Evolutionary conservation across 2,888 invertebrate genomes (phyloP).

Genomic region (Agrochola lota): DNA sequence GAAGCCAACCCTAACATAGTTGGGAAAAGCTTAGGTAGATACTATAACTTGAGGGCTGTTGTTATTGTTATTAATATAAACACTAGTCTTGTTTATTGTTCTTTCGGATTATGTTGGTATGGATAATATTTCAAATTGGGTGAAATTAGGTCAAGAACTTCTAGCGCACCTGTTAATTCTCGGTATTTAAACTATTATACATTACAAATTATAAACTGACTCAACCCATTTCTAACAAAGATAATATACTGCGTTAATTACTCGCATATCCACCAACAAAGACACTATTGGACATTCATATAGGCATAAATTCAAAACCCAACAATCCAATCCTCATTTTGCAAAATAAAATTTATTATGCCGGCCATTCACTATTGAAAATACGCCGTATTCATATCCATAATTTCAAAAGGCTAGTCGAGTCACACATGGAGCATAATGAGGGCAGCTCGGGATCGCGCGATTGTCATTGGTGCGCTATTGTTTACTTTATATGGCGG

Average conservation of each 20-base stretch:
- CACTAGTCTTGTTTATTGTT: not conserved
- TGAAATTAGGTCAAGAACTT: not conserved
- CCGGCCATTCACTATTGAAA: slow-evolving; percentile 68
- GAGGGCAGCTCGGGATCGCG: slow-evolving; percentile 80
- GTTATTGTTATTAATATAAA: not conserved
- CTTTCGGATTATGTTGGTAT: not conserved
- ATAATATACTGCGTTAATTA: slow-evolving; percentile 42
- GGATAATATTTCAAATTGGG: not conserved
- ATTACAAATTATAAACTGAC: not conserved
- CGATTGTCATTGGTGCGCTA: slow-evolving; percentile 88
- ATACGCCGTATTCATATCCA: slow-evolving; percentile 72
- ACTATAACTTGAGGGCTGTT: not conserved
- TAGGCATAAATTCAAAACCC: slow-evolving; percentile 55
- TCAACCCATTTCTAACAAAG: slow-evolving; percentile 5
- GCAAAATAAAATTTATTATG: slow-evolving; percentile 67
- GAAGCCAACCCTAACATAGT: too few species aligned
- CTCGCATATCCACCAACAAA: slow-evolving; percentile 49
- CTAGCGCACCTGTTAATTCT: not conserved
- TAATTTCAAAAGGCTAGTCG: slow-evolving; percentile 69
- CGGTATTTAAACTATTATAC: not conserved
- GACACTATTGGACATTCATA: slow-evolving; percentile 57
- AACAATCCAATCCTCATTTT: slow-evolving; percentile 66
- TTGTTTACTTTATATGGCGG: slow-evolving; percentile 89
- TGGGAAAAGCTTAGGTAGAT: too few species aligned
- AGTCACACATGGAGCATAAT: slow-evolving; percentile 85